Evolutionary conservation across 2,888 invertebrate genomes (phyloP), one percentile per base, ranked within the genome.

Genomic region (Yponomeuta evonymella): DNA sequence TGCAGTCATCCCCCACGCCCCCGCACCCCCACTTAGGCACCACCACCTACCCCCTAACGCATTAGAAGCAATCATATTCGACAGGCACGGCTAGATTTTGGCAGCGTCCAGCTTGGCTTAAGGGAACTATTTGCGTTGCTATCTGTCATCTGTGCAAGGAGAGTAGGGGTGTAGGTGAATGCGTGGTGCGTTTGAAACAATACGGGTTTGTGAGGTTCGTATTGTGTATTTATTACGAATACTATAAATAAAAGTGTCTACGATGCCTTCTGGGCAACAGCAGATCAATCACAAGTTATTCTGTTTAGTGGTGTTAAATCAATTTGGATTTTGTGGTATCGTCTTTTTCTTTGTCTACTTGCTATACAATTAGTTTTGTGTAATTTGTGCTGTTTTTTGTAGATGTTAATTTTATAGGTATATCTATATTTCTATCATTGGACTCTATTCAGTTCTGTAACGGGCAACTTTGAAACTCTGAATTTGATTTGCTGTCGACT

Each of bases 61-160:
- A 89, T 91, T 90, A 90, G 89, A 89, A 90, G 90, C 89, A 90
- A 90, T 90, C 91, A 92, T 90, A 90, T 90, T 90, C 90, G 89
- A 89, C 88, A 89, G 87, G 51, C 51, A 58, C 83, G 86, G 87
- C 83, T 86, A 88, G 85, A 89, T 90, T 91, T 90, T 91, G 91
- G 91, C 91, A 91, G 87, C 85, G 85, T 82, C 84, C 87, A 89
- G 89, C 90, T 89, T 89, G 88, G 86, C 83, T 84, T 83, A 69
- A 72, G 48, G 48, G 79, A 77, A 85, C 88, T 89, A 88, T 90
- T 90, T 88, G 86, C 79, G 82, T 23, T 29, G 6, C 69, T 69
- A 29, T 69, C n/a, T 51, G 33, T 67, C 29, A 36, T 58, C 51
- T 58, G 15, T 58, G 15, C 51, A 15, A 58, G 51, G 51, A 15